A percentile compares a stretch with the other conserved stretches of the same genome.
These are phyloP conservation scores for Lota lota DNA, from an alignment of 2,113 vertebrate genomes.

Conservation along the genomic window DNA sequence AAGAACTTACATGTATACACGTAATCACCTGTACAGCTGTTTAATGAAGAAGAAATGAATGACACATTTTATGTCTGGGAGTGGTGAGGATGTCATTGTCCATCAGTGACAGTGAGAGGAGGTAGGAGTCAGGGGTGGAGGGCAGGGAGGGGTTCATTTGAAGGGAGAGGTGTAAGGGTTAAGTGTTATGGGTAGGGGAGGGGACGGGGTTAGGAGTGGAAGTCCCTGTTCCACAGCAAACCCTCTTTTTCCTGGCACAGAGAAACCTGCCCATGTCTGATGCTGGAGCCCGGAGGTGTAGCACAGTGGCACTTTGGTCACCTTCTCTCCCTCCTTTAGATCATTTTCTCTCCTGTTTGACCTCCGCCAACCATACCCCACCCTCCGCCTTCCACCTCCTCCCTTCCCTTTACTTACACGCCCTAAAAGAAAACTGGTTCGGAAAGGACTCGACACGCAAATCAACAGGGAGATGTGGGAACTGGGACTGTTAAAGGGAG, in stretches of 20 bases:
- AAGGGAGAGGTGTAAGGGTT: no score
- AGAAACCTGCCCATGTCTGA: conserved; percentile 19
- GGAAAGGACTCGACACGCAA: conserved; percentile 49
- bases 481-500: conserved; percentile 15
- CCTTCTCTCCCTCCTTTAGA: not conserved
- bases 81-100: no score
- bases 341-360: not conserved
- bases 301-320: conserved; percentile 13
- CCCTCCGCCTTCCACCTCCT: not conserved
- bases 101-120: no score
- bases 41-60: no score
- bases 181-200: not conserved
- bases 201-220: conserved; percentile 28
- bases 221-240: conserved; percentile 26
- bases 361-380: no score
- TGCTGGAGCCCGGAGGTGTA: conserved; percentile 18
- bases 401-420: not conserved
- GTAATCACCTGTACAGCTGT: no score
- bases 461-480: conserved; percentile 13
- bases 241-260: conserved; percentile 41
- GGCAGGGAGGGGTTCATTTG: no score
- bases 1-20: no score
- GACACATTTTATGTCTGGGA: no score
- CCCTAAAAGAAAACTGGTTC: not conserved
- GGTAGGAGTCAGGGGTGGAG: no score